Evolutionary conservation across 2,113 vertebrate genomes (phyloP), one percentile per base, ranked within the genome.

Genomic region (Thryonomys swinderianus): DNA sequence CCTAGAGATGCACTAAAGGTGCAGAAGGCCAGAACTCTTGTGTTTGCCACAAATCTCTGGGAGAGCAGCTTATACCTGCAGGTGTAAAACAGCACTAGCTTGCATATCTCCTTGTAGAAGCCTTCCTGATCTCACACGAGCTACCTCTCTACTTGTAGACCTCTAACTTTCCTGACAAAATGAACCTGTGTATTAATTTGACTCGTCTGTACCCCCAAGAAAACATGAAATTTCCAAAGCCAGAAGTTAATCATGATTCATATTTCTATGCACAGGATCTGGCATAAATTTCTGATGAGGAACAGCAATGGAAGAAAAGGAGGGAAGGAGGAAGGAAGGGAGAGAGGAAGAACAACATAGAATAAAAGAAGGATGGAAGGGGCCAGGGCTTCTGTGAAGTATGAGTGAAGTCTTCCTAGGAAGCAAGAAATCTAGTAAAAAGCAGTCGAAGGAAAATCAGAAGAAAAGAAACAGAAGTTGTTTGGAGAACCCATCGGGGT

Each of bases 1-100:
- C 86, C 64, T 6, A 27, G 48, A 20, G 37, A 97, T 94, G 0
- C 78, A 97, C 96, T 95, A 0, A 97, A 89, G 17, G 17, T 91
- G 57, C 96, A 97, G 96, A 97, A 93, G 45, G 95, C 3, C 90
- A 97, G 85, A 51, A 96, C 53, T 0, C 94, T 85, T 17, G 78
- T 95, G 74, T 97, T 98, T 76, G 95, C 96, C 62, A 97, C 25
- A 79, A 96, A 25, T 51, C 95, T 96, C 88, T 95, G 94, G 80
- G 87, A 90, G 14, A 97, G 45, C 5, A 93, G 17, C 48, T 85
- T 96, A 88, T 40, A 96, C 42, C 96, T 96, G 95, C 11, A 45
- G 25, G 12, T 74, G 45, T 5, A 51, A 12, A 48, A 76, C 40
- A 88, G 73, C 34, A 27, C 40, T 34, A 57, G 42, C 73, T 25